Base-by-base conservation (phyloP, 2,113 vertebrate genomes). In the Lepisosteus osseus region DNA sequence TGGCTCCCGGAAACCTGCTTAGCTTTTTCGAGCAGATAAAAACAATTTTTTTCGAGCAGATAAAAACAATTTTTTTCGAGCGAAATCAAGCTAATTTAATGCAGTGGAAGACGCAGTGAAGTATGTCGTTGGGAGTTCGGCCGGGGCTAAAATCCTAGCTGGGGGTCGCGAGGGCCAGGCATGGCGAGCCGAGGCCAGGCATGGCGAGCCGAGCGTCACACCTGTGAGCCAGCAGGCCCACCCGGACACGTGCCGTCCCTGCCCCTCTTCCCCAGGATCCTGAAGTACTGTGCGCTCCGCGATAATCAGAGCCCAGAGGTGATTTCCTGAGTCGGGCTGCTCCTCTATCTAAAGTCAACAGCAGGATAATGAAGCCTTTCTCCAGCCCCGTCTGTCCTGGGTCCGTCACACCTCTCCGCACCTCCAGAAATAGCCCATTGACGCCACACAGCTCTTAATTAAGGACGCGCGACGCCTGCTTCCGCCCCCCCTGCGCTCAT, bases 341-440 rank as follows among this genome's bases (percentile, higher is more conserved):
- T 73, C 72, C 81, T 90, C 87, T 89, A 93, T 93, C 92, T 94
- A 89, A 78, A 94, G 95, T 97, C 94, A 97, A 97, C 93, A 95
- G 83, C 75, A 85, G 86, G 85, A 93, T 94, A 96, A 94, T 94
- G 90, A 93, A 93, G 85, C 76, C 71, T 83, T 83, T 75, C 76
- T 61, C 67, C 74, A 56, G 43, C 0, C 29, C 29, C 14, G 67
- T 68, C 42, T 61, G 70, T 71, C 68, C 65, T 54, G 77, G 69
- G 81, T 78, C 76, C 72, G 74, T 76, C 77, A 74, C 65, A 15
- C 42, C 73, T 68, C 79, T 72, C 69, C 62, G 71, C 75, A 77
- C 54, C 13, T 6, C 78, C 76, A 61, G 78, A 73, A 79, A 47
- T 81, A 77, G 72, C 54, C 54, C 54, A 45, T 57, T 79, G 81